Evolutionary conservation across 1,140 invertebrate species (phyloP).

Genomic region (Plodia interpunctella): DNA sequence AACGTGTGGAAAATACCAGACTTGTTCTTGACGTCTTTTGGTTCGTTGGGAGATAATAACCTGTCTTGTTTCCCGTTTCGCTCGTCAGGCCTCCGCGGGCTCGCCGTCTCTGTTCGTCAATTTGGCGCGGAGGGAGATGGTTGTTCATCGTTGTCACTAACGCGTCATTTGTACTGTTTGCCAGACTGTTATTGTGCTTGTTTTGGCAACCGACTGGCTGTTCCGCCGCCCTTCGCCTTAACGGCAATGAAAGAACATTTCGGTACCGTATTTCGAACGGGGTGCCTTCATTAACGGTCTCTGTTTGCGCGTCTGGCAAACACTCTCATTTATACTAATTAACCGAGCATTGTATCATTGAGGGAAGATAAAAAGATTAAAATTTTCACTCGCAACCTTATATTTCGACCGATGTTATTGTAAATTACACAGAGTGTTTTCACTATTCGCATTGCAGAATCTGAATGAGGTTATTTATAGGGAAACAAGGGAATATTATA

Average conservation of each 20-base stretch:
- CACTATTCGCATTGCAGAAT: slow-evolving; percentile 6
- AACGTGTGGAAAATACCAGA: slow-evolving; percentile 74
- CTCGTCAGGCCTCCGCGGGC: slow-evolving; percentile 44
- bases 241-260: slow-evolving; percentile 62
- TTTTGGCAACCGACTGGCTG: slow-evolving; percentile 67
- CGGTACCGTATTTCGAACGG: slow-evolving; percentile 54
- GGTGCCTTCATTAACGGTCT: slow-evolving; percentile 69
- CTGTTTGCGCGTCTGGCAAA: slow-evolving; percentile 67
- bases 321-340: slow-evolving; percentile 71
- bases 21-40: slow-evolving; percentile 51
- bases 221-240: slow-evolving; percentile 52
- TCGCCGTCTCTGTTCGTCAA: slow-evolving; percentile 34
- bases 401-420: slow-evolving; percentile 7
- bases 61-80: slow-evolving; percentile 62
- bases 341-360: slow-evolving; percentile 59
- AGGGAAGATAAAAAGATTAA: slow-evolving; percentile 54
- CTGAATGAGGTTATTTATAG: slow-evolving; percentile 2
- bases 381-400: slow-evolving; percentile 25
- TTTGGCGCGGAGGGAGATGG: slow-evolving; percentile 40
- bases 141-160: slow-evolving; percentile 60
- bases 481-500: slow-evolving; percentile 6
- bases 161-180: slow-evolving; percentile 71
- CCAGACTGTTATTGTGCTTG: slow-evolving; percentile 71
- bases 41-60: slow-evolving; percentile 69
- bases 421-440: slow-evolving; percentile 14